These are phyloP conservation scores for Drosophila kokeensis DNA, from an alignment of 2,888 invertebrate species.

Conservation along the genomic window DNA sequence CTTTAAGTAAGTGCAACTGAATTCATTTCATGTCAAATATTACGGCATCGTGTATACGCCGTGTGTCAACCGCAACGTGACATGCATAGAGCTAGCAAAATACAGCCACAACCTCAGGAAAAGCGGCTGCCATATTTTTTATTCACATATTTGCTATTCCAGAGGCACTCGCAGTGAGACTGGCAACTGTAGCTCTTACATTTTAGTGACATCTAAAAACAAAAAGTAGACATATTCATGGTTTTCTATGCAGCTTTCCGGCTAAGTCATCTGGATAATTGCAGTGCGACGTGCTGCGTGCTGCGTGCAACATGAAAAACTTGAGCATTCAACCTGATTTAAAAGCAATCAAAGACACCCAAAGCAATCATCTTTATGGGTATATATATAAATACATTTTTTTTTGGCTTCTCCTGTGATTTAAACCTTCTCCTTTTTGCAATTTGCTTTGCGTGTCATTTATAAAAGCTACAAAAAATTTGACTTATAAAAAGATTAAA, in stretches of 20 bases:
- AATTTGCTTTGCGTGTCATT: background rate
- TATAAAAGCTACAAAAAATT: background rate
- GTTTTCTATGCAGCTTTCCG: conserved; percentile 18
- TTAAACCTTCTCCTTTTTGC: background rate
- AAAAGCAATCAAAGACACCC: conserved; percentile 28
- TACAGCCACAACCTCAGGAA: conserved; percentile 30
- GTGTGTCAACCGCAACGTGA: conserved; percentile 23
- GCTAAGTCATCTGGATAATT: conserved; percentile 43
- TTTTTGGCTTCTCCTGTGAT: background rate
- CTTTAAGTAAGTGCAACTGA: conserved; percentile 31
- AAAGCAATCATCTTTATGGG: conserved; percentile 16
- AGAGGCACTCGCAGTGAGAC: conserved; percentile 12
- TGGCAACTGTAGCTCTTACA: conserved; percentile 15
- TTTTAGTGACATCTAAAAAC: conserved; percentile 32
- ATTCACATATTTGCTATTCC: conserved; percentile 30
- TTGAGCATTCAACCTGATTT: conserved; percentile 17
- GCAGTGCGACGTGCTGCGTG: conserved; percentile 21
- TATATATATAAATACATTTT: background rate
- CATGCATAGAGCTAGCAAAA: conserved; percentile 24
- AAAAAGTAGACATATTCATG: conserved; percentile 36
- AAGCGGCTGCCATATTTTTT: conserved; percentile 26
- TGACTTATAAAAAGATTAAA: conserved; percentile 1
- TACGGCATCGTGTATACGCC: conserved; percentile 13
- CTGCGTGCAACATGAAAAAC: conserved; percentile 18
- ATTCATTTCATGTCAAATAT: conserved; percentile 25